Conservation (phyloP, 2,113 vertebrate species). For the Engystomops pustulosus region DNA sequence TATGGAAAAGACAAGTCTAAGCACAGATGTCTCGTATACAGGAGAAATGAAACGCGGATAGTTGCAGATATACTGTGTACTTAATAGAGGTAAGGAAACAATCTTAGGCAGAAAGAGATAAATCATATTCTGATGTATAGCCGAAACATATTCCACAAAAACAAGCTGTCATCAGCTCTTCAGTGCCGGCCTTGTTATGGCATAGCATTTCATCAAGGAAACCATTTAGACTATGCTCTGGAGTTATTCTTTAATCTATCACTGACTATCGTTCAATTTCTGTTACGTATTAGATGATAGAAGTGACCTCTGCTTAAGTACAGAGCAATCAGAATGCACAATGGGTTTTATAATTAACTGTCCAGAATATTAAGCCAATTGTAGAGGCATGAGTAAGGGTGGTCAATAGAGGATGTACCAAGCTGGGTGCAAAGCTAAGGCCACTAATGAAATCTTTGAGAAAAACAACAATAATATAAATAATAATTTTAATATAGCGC, state of each 20-base stretch:
- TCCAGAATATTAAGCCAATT: neutral
- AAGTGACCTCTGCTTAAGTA: neutral
- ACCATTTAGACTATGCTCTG: neutral
- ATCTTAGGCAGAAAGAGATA: neutral
- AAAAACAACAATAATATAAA: too few species aligned
- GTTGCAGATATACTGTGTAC: neutral
- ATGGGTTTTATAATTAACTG: neutral
- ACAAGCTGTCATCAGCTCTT: slow-evolving; percentile 11
- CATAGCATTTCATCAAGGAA: slow-evolving; percentile 14
- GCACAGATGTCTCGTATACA: slow-evolving; percentile 33
- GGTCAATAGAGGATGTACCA: too few species aligned
- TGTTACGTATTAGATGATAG: slow-evolving; percentile 18
- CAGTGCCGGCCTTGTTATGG: neutral
- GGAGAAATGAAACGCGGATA: slow-evolving; percentile 32
- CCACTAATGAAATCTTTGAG: too few species aligned
- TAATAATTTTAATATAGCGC: too few species aligned
- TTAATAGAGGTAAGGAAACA: slow-evolving; percentile 18
- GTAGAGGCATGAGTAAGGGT: too few species aligned
- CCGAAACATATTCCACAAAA: neutral
- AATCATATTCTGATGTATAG: slow-evolving; percentile 21
- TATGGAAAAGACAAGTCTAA: slow-evolving; percentile 33
- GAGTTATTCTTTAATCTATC: slow-evolving; percentile 22
- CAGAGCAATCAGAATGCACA: neutral
- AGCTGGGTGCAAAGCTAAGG: too few species aligned
- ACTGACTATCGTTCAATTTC: slow-evolving; percentile 15